Evolutionary conservation across 2,888 invertebrate species (phyloP).

Genomic region (Drosophila falleni): DNA sequence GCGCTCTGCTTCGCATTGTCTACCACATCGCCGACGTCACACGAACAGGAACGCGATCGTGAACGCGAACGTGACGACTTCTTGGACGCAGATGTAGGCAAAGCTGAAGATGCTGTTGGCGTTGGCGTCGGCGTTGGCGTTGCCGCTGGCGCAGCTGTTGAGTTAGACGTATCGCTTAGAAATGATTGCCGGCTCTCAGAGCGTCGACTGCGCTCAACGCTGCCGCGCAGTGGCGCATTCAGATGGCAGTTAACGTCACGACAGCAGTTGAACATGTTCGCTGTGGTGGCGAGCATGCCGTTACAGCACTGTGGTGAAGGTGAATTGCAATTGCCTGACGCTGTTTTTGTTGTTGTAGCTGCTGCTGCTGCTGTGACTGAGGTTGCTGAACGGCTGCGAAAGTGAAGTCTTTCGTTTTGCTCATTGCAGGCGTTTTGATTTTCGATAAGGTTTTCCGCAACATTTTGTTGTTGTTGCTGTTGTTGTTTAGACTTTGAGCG

Average conservation of each 20-base stretch:
- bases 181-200: constrained; percentile 69
- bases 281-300: constrained; percentile 61
- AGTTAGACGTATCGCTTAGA: constrained; percentile 44
- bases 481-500: constrained; percentile 72
- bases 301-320: constrained; percentile 77
- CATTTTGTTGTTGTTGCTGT: constrained; percentile 55
- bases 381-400: constrained; percentile 68
- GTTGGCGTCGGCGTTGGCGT: constrained; percentile 51
- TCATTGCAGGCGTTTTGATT: constrained; percentile 60
- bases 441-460: constrained; percentile 62
- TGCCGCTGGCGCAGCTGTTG: constrained; percentile 42
- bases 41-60: constrained; percentile 51
- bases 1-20: constrained; percentile 18
- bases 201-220: constrained; percentile 59
- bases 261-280: constrained; percentile 74
- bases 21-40: constrained; percentile 32
- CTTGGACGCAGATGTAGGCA: constrained; percentile 27
- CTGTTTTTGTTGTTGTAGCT: constrained; percentile 27
- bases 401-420: constrained; percentile 85
- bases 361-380: constrained; percentile 35
- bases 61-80: constrained; percentile 46
- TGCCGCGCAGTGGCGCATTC: constrained; percentile 67
- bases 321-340: constrained; percentile 53
- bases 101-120: constrained; percentile 27
- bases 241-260: constrained; percentile 81